phyloP scores from a whole-genome alignment of 1,140 invertebrate species.

The Globodera rostochiensis region DNA sequence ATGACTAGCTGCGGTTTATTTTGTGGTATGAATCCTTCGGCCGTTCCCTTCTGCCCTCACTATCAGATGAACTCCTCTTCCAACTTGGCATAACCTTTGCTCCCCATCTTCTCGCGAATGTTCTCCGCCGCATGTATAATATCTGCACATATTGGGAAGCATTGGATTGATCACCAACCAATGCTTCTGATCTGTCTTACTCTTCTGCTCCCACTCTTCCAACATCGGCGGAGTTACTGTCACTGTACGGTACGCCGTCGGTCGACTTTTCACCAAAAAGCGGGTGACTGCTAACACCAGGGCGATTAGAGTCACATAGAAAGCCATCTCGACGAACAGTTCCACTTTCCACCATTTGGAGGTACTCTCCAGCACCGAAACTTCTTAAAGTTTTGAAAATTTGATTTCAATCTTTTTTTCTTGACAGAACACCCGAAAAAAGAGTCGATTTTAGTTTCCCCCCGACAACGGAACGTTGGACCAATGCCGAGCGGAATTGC shows the following conservation, averaged over 20 bases:
- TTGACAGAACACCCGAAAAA: slow-evolving; percentile 6
- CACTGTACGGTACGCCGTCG: slow-evolving; percentile 22
- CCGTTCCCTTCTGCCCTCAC: not conserved
- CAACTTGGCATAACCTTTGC: slow-evolving; percentile 27
- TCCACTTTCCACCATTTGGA: slow-evolving; percentile 22
- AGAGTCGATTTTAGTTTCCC: not conserved
- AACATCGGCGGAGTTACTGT: slow-evolving; percentile 36
- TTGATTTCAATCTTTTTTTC: not conserved
- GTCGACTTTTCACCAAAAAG: slow-evolving; percentile 22
- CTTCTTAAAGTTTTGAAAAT: not conserved
- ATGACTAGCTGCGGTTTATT: not conserved
- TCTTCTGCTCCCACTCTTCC: slow-evolving; percentile 38
- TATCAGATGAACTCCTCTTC: slow-evolving; percentile 29
- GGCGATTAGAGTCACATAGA: slow-evolving; percentile 20
- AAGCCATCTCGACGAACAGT: slow-evolving; percentile 14
- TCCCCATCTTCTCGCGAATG: slow-evolving; percentile 34
- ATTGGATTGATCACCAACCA: not conserved
- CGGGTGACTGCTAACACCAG: slow-evolving; percentile 20
- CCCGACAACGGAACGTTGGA: not conserved
- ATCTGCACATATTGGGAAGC: slow-evolving; percentile 21
- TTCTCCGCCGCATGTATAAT: slow-evolving; percentile 40
- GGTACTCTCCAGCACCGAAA: not conserved
- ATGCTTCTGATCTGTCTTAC: not conserved
- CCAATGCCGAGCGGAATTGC: slow-evolving; percentile 1
- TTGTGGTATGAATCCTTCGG: not conserved